A percentile compares a stretch with the other conserved stretches of the same genome.
phyloP scores from a whole-genome alignment of 1,140 invertebrate genomes.

The Euura saliciscinereae region DNA sequence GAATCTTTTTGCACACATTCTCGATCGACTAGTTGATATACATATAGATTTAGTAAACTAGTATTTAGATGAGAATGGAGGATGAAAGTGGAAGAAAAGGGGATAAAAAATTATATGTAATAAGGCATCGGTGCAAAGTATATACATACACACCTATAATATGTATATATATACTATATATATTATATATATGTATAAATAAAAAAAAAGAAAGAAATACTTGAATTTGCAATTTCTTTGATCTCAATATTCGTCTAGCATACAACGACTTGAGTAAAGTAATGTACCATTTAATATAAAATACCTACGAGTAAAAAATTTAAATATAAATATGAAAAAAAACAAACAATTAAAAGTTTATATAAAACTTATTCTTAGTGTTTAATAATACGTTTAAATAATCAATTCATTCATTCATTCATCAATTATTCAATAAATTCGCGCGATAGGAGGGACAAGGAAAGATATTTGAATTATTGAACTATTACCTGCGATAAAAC shows the following conservation, averaged over 20 bases:
- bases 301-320: constrained; percentile 28
- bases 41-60: background rate
- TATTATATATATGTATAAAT: too few relatives aligned
- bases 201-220: constrained; percentile 29
- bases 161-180: too few relatives aligned
- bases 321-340: constrained; percentile 24
- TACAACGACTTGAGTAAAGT: constrained; percentile 54
- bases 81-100: constrained; percentile 8
- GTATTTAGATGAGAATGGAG: background rate
- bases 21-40: background rate
- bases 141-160: background rate
- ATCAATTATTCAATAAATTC: constrained; percentile 22
- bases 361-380: constrained; percentile 34
- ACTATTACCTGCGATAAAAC: background rate
- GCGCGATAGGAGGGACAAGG: background rate
- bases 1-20: background rate
- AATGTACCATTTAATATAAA: constrained; percentile 32
- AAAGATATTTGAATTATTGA: background rate
- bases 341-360: background rate
- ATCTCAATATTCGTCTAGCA: constrained; percentile 59
- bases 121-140: constrained; percentile 1
- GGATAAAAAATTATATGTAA: background rate
- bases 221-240: constrained; percentile 56
- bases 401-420: constrained; percentile 14
- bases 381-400: constrained; percentile 35